Evolutionary conservation across 92 coral and sea anemone species (phyloP), one percentile per base, ranked within the genome.

Genomic region (Palythoa heliodiscus): DNA sequence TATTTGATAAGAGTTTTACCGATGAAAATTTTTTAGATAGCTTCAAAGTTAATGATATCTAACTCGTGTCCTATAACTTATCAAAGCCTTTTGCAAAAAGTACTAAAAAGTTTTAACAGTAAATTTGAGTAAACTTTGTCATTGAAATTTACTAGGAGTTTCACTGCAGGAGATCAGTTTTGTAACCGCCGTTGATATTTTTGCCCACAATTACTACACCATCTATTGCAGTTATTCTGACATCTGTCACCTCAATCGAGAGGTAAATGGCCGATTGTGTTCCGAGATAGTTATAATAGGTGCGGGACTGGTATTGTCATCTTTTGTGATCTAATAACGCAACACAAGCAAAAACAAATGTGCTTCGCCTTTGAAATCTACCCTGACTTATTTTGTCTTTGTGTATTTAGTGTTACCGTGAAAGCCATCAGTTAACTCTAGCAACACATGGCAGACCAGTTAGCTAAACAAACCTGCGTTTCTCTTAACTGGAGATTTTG

Each of bases 331-430:
- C 22, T 48, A 66, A 80, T 29, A 64, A 80, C 55, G 66, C 38
- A 80, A 11, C 55, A 80, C 10, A 15, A 19, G 73, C 43, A 25
- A 80, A 17, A 78, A 24, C 29, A 78, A 80, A 68, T 23, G 73
- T 63, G 74, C 84, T 64, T 43, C 73, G 53, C 40, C 63, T 80
- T 47, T 80, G 19, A 48, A 80, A 67, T 43, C 43, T 5, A 24
- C 11, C 60, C 47, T 20, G 52, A 80, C 11, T 48, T 25, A 3
- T 6, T 64, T 60, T 69, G 39, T 67, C 84, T 80, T 80, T 80
- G 84, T 80, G 74, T 40, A 48, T 22, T 24, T 39, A 67, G 72
- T 80, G 84, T 80, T 66, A 80, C 84, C 47, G 84, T 73, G 84
- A 80, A 66, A 80, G 84, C 84, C 84, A 80, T 80, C 84, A 37